Conservation (phyloP, 37 sponge, comb jelly and placozoan genomes). For the Oopsacas minuta region DNA sequence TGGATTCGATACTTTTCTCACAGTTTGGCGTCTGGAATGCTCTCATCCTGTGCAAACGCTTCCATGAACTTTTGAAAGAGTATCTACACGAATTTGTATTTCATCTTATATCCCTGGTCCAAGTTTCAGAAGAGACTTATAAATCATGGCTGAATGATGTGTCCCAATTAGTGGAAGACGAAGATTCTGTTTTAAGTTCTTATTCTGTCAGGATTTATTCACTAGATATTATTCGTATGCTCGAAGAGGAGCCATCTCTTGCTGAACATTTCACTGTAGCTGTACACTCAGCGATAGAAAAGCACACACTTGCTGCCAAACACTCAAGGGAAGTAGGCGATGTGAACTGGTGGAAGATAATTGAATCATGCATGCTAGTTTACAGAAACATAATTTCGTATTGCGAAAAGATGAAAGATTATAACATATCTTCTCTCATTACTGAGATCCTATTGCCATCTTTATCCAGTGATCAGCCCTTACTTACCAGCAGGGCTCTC, state of each 20-base stretch:
- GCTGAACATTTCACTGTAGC: not conserved
- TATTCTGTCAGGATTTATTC: conserved; percentile 48
- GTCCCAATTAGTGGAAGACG: conserved; percentile 44
- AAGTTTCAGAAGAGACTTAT: conserved; percentile 31
- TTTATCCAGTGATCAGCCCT: conserved; percentile 23
- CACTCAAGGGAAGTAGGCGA: not conserved
- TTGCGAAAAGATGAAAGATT: not conserved
- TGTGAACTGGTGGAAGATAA: conserved; percentile 35
- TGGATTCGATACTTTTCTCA: conserved; percentile 35
- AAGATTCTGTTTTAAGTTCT: conserved; percentile 37
- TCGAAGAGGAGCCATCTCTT: not conserved
- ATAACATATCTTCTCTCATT: not conserved
- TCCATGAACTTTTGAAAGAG: conserved; percentile 31
- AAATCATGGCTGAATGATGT: conserved; percentile 44
- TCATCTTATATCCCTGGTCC: conserved; percentile 43
- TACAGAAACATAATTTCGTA: conserved; percentile 11
- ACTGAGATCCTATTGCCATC: not conserved
- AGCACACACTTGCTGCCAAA: not conserved
- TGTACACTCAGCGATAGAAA: not conserved
- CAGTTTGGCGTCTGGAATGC: conserved; percentile 47
- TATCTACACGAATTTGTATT: conserved; percentile 37
- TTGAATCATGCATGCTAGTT: conserved; percentile 47
- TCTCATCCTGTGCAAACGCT: conserved; percentile 20
- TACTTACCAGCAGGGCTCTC: conserved; percentile 43
- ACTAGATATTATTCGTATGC: conserved; percentile 31